Evolutionary conservation across 2,888 invertebrate species (phyloP), one percentile per base, ranked within the genome.

Genomic region (Saturnia japonica): DNA sequence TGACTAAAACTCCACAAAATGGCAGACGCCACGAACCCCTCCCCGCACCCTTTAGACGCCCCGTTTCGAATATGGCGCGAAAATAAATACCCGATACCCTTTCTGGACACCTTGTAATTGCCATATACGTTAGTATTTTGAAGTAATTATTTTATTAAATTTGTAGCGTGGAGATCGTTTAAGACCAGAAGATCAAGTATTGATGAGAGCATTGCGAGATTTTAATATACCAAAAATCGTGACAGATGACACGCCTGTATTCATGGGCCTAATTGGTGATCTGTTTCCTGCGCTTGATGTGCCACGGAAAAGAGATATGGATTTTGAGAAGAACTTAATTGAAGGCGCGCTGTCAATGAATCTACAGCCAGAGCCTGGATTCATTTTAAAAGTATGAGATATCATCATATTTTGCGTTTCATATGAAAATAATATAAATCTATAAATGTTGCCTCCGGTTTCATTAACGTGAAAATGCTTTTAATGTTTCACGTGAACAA

Each of bases 181-280:
- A 43, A 94, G 97, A 51, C 97, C 98, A 0, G 98, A 99, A 92
- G 98, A 99, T 89, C 98, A 98, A 94, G 98, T 98, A 54, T 88
- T 99, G 68, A 99, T 99, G 98, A 95, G 99, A 87, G 99, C 99
- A 0, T 88, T 99, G 77, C 94, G 99, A 88, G 99, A 99, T 93
- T 99, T 99, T 87, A 99, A 99, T 86, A 96, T 98, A 72, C 99
- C 99, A 0, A 99, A 99, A 94, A 98, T 99, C 78, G 96, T 99
- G 12, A 97, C 98, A 0, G 98, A 99, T 80, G 99, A 99, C 84
- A 95, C 96, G 72, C 96, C 98, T 0, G 97, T 99, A 1, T 99
- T 99, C 86, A 97, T 99, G 97, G 99, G 98, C 19, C 95, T 99
- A 34, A 98, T 99, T 77, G 97, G 98, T 0, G 99, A 99, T 86